phyloP scores from a whole-genome alignment of 2,113 vertebrate species.

The Plecotus auritus region DNA sequence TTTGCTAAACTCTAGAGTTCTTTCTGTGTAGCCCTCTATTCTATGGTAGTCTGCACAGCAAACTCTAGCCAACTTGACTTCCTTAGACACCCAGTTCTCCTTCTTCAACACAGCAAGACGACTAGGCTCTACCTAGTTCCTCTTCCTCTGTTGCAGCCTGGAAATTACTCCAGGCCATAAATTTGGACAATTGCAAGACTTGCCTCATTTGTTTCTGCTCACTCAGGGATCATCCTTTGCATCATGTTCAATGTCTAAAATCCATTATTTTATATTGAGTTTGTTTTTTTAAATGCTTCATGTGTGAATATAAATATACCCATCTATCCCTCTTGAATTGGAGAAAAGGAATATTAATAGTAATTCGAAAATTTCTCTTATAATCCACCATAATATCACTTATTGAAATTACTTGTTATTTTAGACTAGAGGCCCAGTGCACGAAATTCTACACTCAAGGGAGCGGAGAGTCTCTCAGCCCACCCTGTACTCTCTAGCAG shows the following conservation, averaged over 20 bases:
- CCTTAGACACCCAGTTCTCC: neutral
- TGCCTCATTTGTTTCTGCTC: neutral
- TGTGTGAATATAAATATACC: neutral
- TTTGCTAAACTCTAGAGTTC: neutral
- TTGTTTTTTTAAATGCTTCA: neutral
- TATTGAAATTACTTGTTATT: neutral
- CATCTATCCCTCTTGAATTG: neutral
- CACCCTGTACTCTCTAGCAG: too few species aligned
- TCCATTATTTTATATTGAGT: neutral
- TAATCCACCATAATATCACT: too few species aligned
- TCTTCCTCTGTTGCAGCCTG: neutral
- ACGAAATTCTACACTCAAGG: too few species aligned
- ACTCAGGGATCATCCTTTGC: neutral
- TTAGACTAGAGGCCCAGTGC: too few species aligned
- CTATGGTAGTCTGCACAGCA: neutral
- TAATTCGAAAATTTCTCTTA: neutral
- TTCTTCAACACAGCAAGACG: neutral
- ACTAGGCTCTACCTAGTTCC: neutral
- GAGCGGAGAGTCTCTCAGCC: fast-evolving
- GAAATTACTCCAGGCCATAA: neutral
- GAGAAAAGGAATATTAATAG: neutral
- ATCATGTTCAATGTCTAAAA: neutral
- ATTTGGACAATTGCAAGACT: too few species aligned
- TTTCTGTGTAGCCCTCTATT: neutral
- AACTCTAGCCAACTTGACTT: neutral